phyloP scores from a whole-genome alignment of 2,113 vertebrate genomes.

The Calyptommatus sinebrachiatus region DNA sequence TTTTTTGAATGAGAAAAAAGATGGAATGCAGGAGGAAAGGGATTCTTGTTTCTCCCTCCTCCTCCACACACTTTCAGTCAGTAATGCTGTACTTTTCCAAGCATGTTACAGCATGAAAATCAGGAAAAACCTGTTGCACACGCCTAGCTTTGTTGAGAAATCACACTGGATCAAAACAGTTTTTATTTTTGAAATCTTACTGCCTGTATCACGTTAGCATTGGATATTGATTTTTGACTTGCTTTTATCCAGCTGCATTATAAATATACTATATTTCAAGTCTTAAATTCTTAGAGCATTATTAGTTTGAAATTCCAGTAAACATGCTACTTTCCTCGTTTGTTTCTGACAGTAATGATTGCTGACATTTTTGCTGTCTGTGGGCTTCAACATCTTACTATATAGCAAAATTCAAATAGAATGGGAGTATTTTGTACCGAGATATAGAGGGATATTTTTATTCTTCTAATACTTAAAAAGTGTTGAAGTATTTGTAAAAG shows the following conservation, averaged over 20 bases:
- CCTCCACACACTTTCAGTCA: not conserved
- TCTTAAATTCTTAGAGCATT: not conserved
- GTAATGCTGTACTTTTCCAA: not conserved
- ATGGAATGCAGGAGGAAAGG: not conserved
- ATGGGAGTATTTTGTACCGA: not conserved
- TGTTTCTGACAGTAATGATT: not conserved
- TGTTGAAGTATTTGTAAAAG: too few species aligned
- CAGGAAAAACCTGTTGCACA: constrained; percentile 56
- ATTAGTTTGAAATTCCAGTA: not conserved
- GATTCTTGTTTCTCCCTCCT: not conserved
- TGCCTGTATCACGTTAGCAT: not conserved
- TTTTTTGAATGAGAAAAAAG: not conserved
- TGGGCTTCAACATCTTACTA: not conserved
- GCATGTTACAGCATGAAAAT: constrained; percentile 49
- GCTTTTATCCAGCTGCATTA: not conserved
- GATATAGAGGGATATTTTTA: not conserved
- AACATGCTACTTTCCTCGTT: not conserved
- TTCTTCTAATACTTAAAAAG: not conserved
- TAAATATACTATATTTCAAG: not conserved
- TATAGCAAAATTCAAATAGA: not conserved
- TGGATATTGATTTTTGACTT: not conserved
- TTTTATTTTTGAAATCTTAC: not conserved
- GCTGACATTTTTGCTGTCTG: not conserved
- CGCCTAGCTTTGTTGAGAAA: constrained; percentile 33
- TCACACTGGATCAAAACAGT: constrained; percentile 16